Evolutionary conservation across 30 jellyfish, hydroid and myxozoan genomes (phyloP).

Genomic region (Chironex yamaguchii): DNA sequence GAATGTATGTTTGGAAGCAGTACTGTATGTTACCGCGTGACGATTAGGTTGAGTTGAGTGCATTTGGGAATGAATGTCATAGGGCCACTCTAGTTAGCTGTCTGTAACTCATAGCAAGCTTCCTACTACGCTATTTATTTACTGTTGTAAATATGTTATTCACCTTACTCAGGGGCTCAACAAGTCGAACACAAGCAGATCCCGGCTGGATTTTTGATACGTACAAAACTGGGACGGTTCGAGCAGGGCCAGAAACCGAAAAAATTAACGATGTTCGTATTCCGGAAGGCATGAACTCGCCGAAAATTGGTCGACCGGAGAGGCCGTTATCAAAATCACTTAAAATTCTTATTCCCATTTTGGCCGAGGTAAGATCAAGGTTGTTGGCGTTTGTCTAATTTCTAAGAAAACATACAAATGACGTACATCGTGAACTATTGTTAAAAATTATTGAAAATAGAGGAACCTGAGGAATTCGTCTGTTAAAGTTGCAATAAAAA

Average conservation of each 20-base stretch:
- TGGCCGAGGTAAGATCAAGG: constrained; percentile 92
- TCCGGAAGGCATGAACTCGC: constrained; percentile 64
- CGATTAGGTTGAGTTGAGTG: no score
- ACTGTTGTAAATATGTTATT: neutral
- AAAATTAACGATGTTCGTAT: constrained; percentile 51
- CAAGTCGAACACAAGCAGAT: constrained; percentile 62
- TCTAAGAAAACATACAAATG: no score
- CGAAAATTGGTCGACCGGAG: constrained; percentile 75
- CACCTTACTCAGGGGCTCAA: constrained; percentile 40
- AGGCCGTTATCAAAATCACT: constrained; percentile 89
- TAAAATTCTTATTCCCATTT: constrained; percentile 79
- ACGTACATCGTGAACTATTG: no score
- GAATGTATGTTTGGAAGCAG: no score
- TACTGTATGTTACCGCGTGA: no score
- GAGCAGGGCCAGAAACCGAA: constrained; percentile 54
- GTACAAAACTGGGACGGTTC: constrained; percentile 61
- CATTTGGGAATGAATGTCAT: no score
- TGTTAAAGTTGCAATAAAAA: no score
- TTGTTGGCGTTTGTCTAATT: no score
- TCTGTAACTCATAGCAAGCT: no score
- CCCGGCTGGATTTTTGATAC: constrained; percentile 89
- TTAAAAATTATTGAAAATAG: no score
- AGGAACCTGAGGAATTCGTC: no score
- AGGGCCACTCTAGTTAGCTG: no score
- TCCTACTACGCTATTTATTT: neutral